Base-by-base conservation (phyloP, 2,113 vertebrate species). In the Myrmophylax atrothorax region DNA sequence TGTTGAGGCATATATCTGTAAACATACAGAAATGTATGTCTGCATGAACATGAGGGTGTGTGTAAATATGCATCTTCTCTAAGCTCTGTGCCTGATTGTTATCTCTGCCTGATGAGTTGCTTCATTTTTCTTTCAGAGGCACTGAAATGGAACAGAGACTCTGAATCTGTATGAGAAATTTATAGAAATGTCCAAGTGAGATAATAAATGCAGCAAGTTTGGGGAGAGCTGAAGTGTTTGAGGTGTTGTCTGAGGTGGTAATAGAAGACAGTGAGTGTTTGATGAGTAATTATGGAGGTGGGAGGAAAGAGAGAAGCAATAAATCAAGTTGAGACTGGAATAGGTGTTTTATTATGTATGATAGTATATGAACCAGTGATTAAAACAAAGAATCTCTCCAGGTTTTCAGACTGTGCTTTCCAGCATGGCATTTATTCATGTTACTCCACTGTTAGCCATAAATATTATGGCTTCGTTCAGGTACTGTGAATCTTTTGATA, bases 321-420 rank as follows among this genome's bases (percentile, higher is more conserved):
- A 91, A 94, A 87, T 95, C 93, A 91, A 90, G 44, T 69, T 93
- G 93, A 56, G 87, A 91, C 84, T 89, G 77, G 87, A 92, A 89
- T 52, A 91, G 58, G 53, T 93, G 91, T 89, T 96, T 95, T 94
- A 87, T 91, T 90, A 92, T 94, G 81, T 87, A 84, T 95, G 93
- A 58, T 66, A 93, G 74, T 89, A 18, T 87, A 73, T 84, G 89
- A 95, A 93, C 69, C 52, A 87, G 62, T 89, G 94, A 91, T 94
- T 96, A 95, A 96, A 89, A 95, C 69, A 95, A 89, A 90, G 81
- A 93, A 87, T 16, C 25, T 94, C 66, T 84, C 69, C 56, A 62
- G 53, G 77, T 78, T 93, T 93, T 87, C 87, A 84, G 64, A 8
- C 46, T 25, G 35, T 89, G 60, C 84, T 93, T 91, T 70, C 87